Evolutionary conservation across 23 tunicate species (phyloP).

Genomic region (Halocynthia roretzi): DNA sequence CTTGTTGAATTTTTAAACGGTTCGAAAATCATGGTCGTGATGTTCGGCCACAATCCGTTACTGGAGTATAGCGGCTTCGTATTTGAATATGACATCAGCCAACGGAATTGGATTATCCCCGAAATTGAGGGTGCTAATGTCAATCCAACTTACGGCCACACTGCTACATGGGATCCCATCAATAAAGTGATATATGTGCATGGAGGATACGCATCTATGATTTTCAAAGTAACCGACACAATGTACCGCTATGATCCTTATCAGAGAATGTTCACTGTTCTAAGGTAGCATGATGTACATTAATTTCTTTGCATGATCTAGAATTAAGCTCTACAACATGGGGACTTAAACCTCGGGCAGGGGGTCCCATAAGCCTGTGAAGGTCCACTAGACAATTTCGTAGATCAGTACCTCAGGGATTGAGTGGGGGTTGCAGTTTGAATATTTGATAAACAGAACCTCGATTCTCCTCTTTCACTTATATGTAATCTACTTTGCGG

Average conservation of each 20-base stretch:
- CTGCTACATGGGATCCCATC: slow-evolving; percentile 39
- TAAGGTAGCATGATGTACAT: slow-evolving; percentile 13
- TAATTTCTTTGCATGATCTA: not conserved
- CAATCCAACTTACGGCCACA: slow-evolving; percentile 39
- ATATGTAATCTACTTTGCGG: too few species aligned
- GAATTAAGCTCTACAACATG: too few species aligned
- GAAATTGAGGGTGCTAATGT: not conserved
- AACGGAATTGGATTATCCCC: slow-evolving; percentile 30
- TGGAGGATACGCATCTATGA: slow-evolving; percentile 39
- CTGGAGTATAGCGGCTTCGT: slow-evolving; percentile 40
- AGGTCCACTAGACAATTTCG: too few species aligned
- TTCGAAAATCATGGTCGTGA: slow-evolving; percentile 50
- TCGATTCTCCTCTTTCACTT: too few species aligned
- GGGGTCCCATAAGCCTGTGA: too few species aligned
- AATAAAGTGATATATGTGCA: slow-evolving; percentile 36
- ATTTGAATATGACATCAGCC: slow-evolving; percentile 33
- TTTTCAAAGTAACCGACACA: not conserved
- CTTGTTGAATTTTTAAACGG: slow-evolving; percentile 41
- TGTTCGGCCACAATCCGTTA: slow-evolving; percentile 72
- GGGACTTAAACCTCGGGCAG: too few species aligned
- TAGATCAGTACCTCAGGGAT: too few species aligned
- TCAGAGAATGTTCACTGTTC: slow-evolving; percentile 10
- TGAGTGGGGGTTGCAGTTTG: too few species aligned
- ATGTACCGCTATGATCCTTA: slow-evolving; percentile 31
- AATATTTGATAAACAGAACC: too few species aligned